Evolutionary conservation across 2,888 invertebrate species (phyloP).

Genomic region (Nomada flava): DNA sequence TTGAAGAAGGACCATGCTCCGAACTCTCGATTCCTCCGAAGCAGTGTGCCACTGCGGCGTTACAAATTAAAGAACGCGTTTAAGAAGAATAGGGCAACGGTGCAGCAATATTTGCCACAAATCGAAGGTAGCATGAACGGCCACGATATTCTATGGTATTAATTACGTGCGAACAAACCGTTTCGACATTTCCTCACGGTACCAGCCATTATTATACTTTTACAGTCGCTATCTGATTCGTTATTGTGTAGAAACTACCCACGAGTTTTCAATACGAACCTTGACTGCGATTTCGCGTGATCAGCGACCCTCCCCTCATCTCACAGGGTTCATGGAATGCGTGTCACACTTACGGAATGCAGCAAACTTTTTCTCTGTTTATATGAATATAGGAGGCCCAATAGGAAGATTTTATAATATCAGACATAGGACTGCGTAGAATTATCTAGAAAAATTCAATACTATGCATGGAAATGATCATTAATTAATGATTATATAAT

Average conservation of each 20-base stretch:
- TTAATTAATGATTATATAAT: constrained; percentile 28
- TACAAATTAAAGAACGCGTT: constrained; percentile 8
- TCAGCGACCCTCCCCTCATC: constrained; percentile 29
- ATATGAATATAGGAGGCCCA: background rate
- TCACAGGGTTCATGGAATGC: constrained; percentile 18
- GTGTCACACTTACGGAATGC: constrained; percentile 4
- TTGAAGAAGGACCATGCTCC: background rate
- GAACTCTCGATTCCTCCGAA: constrained; percentile 10
- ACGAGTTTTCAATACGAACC: constrained; percentile 37
- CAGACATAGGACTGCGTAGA: constrained; percentile 11
- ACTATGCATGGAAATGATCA: background rate
- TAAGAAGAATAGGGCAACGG: background rate
- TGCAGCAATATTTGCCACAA: background rate
- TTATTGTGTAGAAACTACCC: constrained; percentile 55
- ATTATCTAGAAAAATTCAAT: constrained; percentile 23
- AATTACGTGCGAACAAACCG: constrained; percentile 68
- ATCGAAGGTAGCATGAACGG: background rate
- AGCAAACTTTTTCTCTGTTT: constrained; percentile 28
- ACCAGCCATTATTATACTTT: constrained; percentile 53
- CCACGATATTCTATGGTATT: constrained; percentile 37
- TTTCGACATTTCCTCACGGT: constrained; percentile 72
- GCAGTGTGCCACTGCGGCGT: background rate
- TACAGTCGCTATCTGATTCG: constrained; percentile 60
- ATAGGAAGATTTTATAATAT: background rate
- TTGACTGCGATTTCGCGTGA: constrained; percentile 61